Evolutionary conservation across 2,113 vertebrate species (phyloP).

Genomic region (Oxyruncus cristatus): DNA sequence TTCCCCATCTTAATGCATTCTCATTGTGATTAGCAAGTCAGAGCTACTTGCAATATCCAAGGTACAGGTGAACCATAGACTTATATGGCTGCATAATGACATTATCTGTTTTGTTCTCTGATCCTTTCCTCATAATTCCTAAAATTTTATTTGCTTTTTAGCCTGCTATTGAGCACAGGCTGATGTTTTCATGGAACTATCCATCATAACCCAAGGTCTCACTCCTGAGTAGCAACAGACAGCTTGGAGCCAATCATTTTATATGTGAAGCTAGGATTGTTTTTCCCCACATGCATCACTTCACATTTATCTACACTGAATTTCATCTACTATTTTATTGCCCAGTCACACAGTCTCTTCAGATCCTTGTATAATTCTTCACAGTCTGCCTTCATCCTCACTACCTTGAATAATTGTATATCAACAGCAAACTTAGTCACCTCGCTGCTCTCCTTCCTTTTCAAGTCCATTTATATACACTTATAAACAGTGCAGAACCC

Average conservation of each 20-base stretch:
- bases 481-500: background rate
- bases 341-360: constrained; percentile 37
- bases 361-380: constrained; percentile 48
- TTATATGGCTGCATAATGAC: constrained; percentile 2
- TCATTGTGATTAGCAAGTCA: background rate
- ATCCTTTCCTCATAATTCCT: constrained; percentile 42
- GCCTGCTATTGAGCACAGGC: background rate
- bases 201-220: constrained; percentile 60
- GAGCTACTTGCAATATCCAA: background rate
- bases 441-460: background rate
- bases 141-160: constrained; percentile 52
- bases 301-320: constrained; percentile 62
- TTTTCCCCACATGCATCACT: constrained; percentile 60
- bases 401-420: constrained; percentile 42
- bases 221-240: constrained; percentile 38
- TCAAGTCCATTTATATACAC: background rate
- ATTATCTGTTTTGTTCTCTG: background rate
- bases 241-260: constrained; percentile 62
- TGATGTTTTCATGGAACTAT: constrained; percentile 60
- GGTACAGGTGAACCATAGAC: background rate
- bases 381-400: constrained; percentile 11
- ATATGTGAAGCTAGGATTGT: constrained; percentile 38
- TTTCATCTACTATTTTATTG: constrained; percentile 64
- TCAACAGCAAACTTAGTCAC: constrained; percentile 32
- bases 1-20: background rate